These are phyloP conservation scores for Dicyrtoma fusca DNA, from an alignment of 2,888 invertebrate species.

Conservation along the genomic window DNA sequence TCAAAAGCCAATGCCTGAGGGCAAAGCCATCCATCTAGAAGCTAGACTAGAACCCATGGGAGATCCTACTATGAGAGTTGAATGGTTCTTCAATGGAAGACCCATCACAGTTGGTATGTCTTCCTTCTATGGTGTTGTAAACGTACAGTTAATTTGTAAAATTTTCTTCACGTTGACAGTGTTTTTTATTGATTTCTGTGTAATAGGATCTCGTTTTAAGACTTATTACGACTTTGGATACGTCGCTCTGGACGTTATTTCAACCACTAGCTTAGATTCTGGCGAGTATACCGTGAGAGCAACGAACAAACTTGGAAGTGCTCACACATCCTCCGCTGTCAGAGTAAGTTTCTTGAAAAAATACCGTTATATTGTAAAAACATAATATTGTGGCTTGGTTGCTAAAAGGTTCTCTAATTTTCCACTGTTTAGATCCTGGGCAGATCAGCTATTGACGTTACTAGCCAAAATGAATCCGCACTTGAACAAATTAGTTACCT, in stretches of 20 bases:
- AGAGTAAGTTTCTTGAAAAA: slow-evolving; percentile 64
- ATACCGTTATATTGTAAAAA: too few species aligned
- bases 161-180: not conserved
- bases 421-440: slow-evolving; percentile 31
- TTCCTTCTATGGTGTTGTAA: too few species aligned
- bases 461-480: slow-evolving; percentile 89
- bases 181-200: slow-evolving; percentile 34
- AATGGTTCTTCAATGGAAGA: slow-evolving; percentile 84
- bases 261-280: slow-evolving; percentile 89
- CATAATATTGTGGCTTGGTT: not conserved
- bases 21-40: slow-evolving; percentile 87
- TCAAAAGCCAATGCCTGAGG: slow-evolving; percentile 81
- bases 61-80: slow-evolving; percentile 92
- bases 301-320: slow-evolving; percentile 89
- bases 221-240: slow-evolving; percentile 97
- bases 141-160: too few species aligned
- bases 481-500: slow-evolving; percentile 88
- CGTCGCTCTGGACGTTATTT: slow-evolving; percentile 92
- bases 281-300: slow-evolving; percentile 95
- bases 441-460: slow-evolving; percentile 66
- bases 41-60: slow-evolving; percentile 93
- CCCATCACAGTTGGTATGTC: slow-evolving; percentile 76
- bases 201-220: slow-evolving; percentile 75
- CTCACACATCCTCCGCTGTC: slow-evolving; percentile 88
- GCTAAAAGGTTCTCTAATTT: too few species aligned